phyloP scores from a whole-genome alignment of 2,797 vertebrate species.

The Somateria mollissima region DNA sequence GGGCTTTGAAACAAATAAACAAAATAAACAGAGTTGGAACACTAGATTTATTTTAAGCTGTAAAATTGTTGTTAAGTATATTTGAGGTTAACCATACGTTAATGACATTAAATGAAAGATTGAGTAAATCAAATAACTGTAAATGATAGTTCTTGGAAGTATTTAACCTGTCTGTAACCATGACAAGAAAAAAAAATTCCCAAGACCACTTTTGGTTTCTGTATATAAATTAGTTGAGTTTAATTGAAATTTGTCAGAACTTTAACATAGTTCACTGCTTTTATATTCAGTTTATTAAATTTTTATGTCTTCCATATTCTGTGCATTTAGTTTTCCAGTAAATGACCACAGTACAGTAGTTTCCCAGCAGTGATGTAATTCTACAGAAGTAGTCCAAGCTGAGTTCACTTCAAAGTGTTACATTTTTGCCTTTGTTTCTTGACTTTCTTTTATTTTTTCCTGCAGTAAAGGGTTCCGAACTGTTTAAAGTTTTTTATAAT shows the following conservation, averaged over 20 bases:
- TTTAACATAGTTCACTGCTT: conserved; percentile 23
- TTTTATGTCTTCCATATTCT: conserved; percentile 63
- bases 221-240: not conserved
- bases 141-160: conserved; percentile 50
- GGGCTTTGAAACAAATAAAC: not conserved
- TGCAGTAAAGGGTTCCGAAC: not conserved
- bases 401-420: conserved; percentile 16
- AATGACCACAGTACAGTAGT: conserved; percentile 43
- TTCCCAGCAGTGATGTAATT: conserved; percentile 71
- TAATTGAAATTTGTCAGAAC: conserved; percentile 12
- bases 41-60: not conserved
- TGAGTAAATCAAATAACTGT: conserved; percentile 19
- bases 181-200: conserved; percentile 39
- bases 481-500: not conserved
- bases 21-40: not conserved
- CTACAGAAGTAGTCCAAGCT: conserved; percentile 35
- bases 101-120: conserved; percentile 54
- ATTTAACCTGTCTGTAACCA: conserved; percentile 9
- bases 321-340: conserved; percentile 69
- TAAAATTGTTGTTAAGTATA: conserved; percentile 37
- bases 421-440: conserved; percentile 49
- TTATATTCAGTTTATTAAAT: conserved; percentile 52
- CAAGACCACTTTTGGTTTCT: conserved; percentile 9
- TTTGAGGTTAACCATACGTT: conserved; percentile 56
- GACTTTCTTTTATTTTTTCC: not conserved